Evolutionary conservation across 1,140 invertebrate species (phyloP).

Genomic region (Cotesia typhae): DNA sequence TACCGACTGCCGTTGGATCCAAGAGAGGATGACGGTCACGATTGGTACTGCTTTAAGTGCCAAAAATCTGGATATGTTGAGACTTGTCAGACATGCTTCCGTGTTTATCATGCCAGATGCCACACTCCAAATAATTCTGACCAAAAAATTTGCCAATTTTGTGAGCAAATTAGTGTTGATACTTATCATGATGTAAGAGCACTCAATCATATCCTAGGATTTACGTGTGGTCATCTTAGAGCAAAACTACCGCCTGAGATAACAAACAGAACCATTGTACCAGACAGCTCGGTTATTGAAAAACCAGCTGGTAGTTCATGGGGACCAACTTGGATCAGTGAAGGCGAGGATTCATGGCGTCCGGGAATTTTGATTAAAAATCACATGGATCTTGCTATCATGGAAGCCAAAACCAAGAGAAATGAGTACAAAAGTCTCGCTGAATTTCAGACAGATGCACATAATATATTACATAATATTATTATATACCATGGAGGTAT

Average conservation of each 20-base stretch:
- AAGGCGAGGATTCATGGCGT: constrained; percentile 60
- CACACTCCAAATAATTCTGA: constrained; percentile 45
- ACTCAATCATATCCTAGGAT: constrained; percentile 58
- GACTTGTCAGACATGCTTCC: constrained; percentile 56
- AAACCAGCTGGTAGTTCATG: constrained; percentile 50
- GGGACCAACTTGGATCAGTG: constrained; percentile 58
- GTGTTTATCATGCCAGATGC: constrained; percentile 57
- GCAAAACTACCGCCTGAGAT: constrained; percentile 60
- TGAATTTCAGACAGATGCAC: constrained; percentile 60
- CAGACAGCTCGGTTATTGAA: constrained; percentile 48
- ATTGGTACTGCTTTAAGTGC: constrained; percentile 61
- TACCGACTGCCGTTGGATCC: constrained; percentile 51
- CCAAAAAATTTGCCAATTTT: constrained; percentile 53
- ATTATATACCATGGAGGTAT: constrained; percentile 60
- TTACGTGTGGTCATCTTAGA: constrained; percentile 60
- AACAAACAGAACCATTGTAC: constrained; percentile 58
- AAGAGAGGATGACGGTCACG: constrained; percentile 47
- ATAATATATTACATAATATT: constrained; percentile 62
- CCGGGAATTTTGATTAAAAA: constrained; percentile 58
- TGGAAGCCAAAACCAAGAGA: constrained; percentile 56
- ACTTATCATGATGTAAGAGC: constrained; percentile 48
- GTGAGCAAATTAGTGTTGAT: constrained; percentile 56
- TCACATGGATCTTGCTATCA: constrained; percentile 61
- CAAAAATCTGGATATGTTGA: constrained; percentile 56
- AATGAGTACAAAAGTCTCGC: constrained; percentile 57